phyloP scores from a whole-genome alignment of 2,888 invertebrate species.

The Toxonevra muliebris region DNA sequence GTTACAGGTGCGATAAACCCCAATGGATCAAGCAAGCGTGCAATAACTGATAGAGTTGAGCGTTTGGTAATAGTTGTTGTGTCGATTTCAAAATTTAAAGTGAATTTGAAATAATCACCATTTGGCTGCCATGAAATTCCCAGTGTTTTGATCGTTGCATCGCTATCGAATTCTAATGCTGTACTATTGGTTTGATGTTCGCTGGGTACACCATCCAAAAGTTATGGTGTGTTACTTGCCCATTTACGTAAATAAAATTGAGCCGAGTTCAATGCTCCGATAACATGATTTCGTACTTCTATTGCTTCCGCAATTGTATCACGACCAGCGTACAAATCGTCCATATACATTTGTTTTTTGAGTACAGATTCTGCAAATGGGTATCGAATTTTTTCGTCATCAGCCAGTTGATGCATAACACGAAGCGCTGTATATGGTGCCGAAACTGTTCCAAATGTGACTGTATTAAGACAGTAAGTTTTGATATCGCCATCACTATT shows the following conservation, averaged over 20 bases:
- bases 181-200: too few species aligned
- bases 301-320: conserved; percentile 6
- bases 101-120: too few species aligned
- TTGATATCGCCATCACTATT: conserved; percentile 7
- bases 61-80: too few species aligned
- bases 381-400: conserved; percentile 16
- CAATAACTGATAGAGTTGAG: too few species aligned
- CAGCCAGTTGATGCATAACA: conserved; percentile 21
- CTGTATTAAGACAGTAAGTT: conserved; percentile 23
- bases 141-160: too few species aligned
- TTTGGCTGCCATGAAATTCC: too few species aligned
- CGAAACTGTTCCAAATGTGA: conserved; percentile 22
- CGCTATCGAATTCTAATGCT: too few species aligned
- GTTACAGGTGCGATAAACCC: too few species aligned
- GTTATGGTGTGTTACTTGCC: too few species aligned
- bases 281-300: conserved; percentile 14
- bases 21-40: too few species aligned
- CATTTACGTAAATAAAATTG: conserved; percentile 21
- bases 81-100: too few species aligned
- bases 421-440: conserved; percentile 9
- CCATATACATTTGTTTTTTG: conserved; percentile 19
- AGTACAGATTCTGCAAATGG: conserved; percentile 13
- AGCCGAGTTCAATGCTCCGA: conserved; percentile 14
- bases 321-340: conserved; percentile 17
- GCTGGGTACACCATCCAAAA: too few species aligned